Conservation (phyloP, 35 echinoderm and acorn worm species). For the Ptychodera flava region DNA sequence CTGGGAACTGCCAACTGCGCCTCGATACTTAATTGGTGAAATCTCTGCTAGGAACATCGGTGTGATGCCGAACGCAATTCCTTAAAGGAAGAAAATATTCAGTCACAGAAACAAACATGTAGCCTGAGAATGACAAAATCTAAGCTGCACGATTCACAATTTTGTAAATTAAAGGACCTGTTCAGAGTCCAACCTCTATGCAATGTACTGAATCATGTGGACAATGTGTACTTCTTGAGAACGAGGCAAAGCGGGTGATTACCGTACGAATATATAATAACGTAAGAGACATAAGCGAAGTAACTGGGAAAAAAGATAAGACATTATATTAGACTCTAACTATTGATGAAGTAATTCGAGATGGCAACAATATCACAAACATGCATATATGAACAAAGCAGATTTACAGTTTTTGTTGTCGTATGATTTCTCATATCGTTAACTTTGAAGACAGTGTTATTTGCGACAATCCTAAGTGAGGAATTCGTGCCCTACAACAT, state of each 20-base stretch:
- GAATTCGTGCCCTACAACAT: background rate
- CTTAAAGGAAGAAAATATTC: conserved; percentile 7
- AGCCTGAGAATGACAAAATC: background rate
- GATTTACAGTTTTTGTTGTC: background rate
- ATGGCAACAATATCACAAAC: too few species aligned
- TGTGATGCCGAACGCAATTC: conserved; percentile 54
- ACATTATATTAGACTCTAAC: too few species aligned
- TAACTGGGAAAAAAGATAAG: too few species aligned
- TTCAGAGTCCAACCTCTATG: background rate
- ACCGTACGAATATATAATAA: too few species aligned
- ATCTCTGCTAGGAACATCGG: conserved; percentile 86
- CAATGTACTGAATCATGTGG: too few species aligned
- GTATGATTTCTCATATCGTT: background rate
- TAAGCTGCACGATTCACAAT: background rate
- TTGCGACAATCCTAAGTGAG: background rate
- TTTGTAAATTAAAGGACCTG: background rate
- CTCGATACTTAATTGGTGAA: conserved; percentile 67
- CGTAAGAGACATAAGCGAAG: too few species aligned
- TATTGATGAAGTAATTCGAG: too few species aligned
- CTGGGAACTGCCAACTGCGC: conserved; percentile 57
- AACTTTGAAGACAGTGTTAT: background rate
- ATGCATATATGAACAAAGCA: too few species aligned
- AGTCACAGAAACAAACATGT: background rate
- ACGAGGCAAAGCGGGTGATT: too few species aligned
- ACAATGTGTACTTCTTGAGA: too few species aligned